Evolutionary conservation across 2,888 invertebrate species (phyloP).

Genomic region (Venusia cambrica): DNA sequence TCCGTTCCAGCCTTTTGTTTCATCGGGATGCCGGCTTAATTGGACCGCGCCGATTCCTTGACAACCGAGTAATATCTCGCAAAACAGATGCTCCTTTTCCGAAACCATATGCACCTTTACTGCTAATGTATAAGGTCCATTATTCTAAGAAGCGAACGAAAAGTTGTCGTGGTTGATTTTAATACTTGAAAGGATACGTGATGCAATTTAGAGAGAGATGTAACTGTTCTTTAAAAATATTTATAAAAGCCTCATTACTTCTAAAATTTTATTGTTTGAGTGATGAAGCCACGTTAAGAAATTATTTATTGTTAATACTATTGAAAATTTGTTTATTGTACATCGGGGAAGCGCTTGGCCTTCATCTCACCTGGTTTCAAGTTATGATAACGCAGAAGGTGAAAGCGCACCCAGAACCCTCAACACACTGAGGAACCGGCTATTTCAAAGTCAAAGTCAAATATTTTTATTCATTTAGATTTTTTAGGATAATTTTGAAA

Average conservation of each 20-base stretch:
- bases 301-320: constrained; percentile 3
- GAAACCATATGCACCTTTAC: constrained; percentile 9
- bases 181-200: constrained; percentile 28
- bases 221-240: constrained; percentile 29
- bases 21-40: constrained; percentile 49
- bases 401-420: no score
- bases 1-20: constrained; percentile 50
- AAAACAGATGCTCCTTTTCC: constrained; percentile 12
- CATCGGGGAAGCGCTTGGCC: constrained; percentile 7
- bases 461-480: no score
- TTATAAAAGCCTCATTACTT: constrained; percentile 25
- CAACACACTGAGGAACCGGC: no score
- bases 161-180: constrained; percentile 25
- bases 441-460: no score
- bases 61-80: constrained; percentile 43
- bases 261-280: constrained; percentile 21
- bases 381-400: no score
- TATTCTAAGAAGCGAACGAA: constrained; percentile 10
- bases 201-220: constrained; percentile 29
- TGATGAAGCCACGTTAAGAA: constrained; percentile 23
- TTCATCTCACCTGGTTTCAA: no score
- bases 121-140: constrained; percentile 14
- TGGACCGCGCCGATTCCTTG: constrained; percentile 44
- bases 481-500: no score
- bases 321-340: background rate